phyloP scores from a whole-genome alignment of 1,140 invertebrate species.

The Anastrepha obliqua region DNA sequence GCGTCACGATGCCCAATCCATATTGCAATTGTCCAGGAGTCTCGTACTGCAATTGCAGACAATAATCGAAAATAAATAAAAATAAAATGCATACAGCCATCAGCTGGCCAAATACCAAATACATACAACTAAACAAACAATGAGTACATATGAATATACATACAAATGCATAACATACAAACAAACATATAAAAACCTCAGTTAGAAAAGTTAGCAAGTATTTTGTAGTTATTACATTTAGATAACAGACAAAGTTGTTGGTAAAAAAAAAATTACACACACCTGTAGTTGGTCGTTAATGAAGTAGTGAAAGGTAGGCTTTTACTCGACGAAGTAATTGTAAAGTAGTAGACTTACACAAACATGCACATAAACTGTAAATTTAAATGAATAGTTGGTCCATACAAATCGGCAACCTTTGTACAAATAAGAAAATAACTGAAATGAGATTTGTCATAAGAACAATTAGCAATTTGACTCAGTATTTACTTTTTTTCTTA shows the following conservation, averaged over 20 bases:
- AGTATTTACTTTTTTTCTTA: no score
- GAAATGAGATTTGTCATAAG: not conserved
- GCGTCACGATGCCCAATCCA: constrained; percentile 87
- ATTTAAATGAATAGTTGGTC: no score
- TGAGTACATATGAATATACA: constrained; percentile 29
- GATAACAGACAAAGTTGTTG: not conserved
- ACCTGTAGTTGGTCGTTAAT: not conserved
- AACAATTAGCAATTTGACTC: no score
- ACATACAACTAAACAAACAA: constrained; percentile 5
- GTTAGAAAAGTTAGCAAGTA: not conserved
- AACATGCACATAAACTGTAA: not conserved
- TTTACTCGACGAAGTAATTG: not conserved
- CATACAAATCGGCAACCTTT: not conserved
- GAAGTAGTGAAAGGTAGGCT: not conserved
- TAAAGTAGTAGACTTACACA: constrained; percentile 1
- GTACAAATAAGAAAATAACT: not conserved
- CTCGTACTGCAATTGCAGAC: constrained; percentile 92
- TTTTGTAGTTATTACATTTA: not conserved
- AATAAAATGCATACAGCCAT: not conserved
- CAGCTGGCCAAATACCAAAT: not conserved
- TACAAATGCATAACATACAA: not conserved
- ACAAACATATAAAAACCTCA: not conserved
- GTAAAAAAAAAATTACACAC: not conserved
- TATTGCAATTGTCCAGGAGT: constrained; percentile 87
- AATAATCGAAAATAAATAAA: constrained; percentile 91